phyloP scores from a whole-genome alignment of 2,797 vertebrate genomes.

The Gadopsis marmoratus region DNA sequence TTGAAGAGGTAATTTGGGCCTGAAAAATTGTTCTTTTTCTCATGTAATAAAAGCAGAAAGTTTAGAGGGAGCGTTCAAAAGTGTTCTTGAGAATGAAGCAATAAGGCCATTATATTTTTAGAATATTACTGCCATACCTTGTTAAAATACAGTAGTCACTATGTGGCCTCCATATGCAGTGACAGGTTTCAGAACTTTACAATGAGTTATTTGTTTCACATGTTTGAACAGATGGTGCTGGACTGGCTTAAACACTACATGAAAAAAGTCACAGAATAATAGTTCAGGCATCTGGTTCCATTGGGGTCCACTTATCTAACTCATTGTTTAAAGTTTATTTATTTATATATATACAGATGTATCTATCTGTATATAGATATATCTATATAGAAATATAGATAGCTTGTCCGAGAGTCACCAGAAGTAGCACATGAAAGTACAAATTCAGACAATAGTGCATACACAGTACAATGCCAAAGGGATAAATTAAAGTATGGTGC shows the following conservation, averaged over 20 bases:
- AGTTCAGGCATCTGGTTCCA: not conserved
- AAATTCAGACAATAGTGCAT: not conserved
- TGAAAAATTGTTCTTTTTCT: not conserved
- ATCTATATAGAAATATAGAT: not conserved
- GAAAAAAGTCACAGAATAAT: not conserved
- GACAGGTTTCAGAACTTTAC: slow-evolving; percentile 1
- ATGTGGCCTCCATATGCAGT: not conserved
- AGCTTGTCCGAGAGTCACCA: not conserved
- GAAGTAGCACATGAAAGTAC: slow-evolving; percentile 4
- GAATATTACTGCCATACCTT: not conserved
- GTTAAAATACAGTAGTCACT: not conserved
- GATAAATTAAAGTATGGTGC: slow-evolving; percentile 9
- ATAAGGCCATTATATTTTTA: not conserved
- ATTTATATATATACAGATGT: too few species aligned
- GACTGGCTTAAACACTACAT: not conserved
- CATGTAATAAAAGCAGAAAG: slow-evolving; percentile 1
- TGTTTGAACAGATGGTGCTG: not conserved
- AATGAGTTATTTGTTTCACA: not conserved
- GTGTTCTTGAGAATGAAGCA: not conserved
- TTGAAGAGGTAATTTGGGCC: not conserved
- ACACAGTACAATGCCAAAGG: slow-evolving; percentile 2
- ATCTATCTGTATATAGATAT: too few species aligned
- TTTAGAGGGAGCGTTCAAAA: not conserved
- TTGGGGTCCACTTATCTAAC: not conserved
- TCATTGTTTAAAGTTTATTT: not conserved